These are phyloP conservation scores for Agrotis ipsilon DNA, from an alignment of 2,888 invertebrate species.

Conservation along the genomic window DNA sequence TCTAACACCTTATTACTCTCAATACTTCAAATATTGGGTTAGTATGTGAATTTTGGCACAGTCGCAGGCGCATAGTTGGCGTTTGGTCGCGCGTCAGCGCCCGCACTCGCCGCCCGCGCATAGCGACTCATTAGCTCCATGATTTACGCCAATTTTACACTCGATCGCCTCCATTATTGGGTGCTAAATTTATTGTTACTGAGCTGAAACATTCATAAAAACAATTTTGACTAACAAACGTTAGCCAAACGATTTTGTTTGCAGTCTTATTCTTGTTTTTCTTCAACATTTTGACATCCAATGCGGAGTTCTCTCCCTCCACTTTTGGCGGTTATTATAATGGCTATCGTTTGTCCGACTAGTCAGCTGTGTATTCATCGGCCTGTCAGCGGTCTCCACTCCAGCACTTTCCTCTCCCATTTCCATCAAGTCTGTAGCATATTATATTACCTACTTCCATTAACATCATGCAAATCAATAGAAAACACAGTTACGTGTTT, in stretches of 20 bases:
- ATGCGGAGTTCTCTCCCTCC: no score
- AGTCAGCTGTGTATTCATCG: no score
- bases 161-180: conserved; percentile 55
- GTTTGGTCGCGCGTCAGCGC: conserved; percentile 45
- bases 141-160: conserved; percentile 65
- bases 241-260: neutral
- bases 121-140: conserved; percentile 54
- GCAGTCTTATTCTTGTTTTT: no score
- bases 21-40: conserved; percentile 40
- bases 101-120: conserved; percentile 41
- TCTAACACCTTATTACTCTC: neutral
- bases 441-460: conserved; percentile 8
- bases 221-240: neutral
- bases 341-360: no score
- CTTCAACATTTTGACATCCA: no score
- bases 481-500: conserved; percentile 36
- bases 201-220: conserved; percentile 39
- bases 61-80: conserved; percentile 64
- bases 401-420: no score
- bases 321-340: no score
- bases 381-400: no score
- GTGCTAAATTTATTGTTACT: conserved; percentile 37
- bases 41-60: conserved; percentile 63
- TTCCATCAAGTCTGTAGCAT: no score
- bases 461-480: conserved; percentile 8